Conservation (phyloP, 2,888 invertebrate genomes). For the Tridacna crocea region DNA sequence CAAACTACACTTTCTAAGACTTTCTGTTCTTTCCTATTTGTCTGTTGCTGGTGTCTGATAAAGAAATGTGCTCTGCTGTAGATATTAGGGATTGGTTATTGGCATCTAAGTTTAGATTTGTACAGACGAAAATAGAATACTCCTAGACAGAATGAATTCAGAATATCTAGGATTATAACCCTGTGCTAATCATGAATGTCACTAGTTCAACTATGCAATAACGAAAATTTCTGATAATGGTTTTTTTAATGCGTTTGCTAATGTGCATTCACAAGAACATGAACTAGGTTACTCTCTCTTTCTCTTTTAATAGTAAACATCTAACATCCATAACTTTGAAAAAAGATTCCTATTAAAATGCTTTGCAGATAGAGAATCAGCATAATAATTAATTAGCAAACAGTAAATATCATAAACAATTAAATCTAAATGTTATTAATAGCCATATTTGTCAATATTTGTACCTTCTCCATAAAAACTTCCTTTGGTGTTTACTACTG, state of each 20-base stretch:
- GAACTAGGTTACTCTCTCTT: neutral
- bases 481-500: no score
- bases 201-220: no score
- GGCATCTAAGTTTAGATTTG: constrained; percentile 8
- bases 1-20: neutral
- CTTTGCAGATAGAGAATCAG: no score
- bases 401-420: no score
- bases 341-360: no score
- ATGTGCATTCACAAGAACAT: neutral
- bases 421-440: no score
- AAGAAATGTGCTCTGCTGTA: neutral
- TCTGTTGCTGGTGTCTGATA: neutral
- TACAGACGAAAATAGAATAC: constrained; percentile 7
- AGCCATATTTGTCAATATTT: no score
- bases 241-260: neutral
- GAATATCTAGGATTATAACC: neutral
- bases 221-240: neutral
- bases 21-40: neutral
- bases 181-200: neutral
- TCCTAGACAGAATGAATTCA: constrained; percentile 1
- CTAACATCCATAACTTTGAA: no score
- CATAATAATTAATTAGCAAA: no score
- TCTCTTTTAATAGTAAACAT: neutral
- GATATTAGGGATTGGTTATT: constrained; percentile 13
- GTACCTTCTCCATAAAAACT: no score